Conservation (phyloP, 2,113 vertebrate species). For the Sinocyclocheilus anophthalmus region DNA sequence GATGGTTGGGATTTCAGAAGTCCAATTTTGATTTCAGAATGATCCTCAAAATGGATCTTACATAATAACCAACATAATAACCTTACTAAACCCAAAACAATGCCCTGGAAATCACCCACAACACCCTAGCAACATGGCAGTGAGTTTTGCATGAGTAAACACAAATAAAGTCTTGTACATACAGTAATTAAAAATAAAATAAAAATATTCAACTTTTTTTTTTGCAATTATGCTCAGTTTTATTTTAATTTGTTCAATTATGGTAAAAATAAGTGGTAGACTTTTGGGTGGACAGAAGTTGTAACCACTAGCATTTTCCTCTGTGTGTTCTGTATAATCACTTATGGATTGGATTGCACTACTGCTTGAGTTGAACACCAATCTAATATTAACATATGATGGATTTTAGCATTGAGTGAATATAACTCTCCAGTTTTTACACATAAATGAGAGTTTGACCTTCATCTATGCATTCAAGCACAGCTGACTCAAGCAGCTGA, state of each 20-base stretch:
- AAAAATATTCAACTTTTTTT: no score
- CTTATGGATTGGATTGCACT: neutral
- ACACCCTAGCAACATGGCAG: no score
- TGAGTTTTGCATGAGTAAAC: no score
- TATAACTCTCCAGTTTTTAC: neutral
- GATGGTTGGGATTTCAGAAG: neutral
- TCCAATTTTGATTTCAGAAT: neutral
- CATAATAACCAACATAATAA: neutral
- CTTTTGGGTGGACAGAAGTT: neutral
- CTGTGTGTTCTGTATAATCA: neutral
- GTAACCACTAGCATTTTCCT: neutral
- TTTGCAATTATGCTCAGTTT: no score
- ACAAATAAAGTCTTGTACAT: no score
- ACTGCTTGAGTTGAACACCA: neutral
- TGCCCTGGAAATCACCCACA: neutral
- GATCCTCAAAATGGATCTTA: neutral
- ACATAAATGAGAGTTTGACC: conserved; percentile 4
- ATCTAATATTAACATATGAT: neutral
- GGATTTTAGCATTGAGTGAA: neutral
- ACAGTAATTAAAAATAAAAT: no score
- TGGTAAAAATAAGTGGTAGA: no score
- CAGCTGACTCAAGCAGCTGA: neutral
- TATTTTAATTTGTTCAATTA: no score
- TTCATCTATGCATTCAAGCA: neutral
- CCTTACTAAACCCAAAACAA: neutral